Evolutionary conservation across 1,140 invertebrate genomes (phyloP).

Genomic region (Cephus cinctus): DNA sequence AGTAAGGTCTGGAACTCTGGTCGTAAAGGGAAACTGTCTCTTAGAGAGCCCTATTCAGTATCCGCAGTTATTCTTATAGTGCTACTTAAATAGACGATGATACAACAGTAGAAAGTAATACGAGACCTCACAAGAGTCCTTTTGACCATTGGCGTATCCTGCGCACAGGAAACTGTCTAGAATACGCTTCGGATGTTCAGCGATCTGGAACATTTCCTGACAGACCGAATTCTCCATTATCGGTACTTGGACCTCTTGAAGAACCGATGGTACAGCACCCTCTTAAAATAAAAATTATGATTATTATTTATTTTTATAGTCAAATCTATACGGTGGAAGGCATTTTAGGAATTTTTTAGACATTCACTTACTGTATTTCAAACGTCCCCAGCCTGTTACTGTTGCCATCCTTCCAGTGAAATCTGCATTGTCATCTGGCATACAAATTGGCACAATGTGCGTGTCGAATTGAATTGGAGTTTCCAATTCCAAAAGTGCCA

Average conservation of each 20-base stretch:
- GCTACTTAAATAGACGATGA: no score
- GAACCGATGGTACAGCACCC: constrained; percentile 81
- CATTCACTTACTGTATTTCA: constrained; percentile 60
- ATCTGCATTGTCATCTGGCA: constrained; percentile 79
- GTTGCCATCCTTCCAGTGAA: constrained; percentile 82
- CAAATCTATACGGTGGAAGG: background rate
- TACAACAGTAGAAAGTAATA: no score
- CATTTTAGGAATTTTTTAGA: background rate
- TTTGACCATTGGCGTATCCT: constrained; percentile 87
- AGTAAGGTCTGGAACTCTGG: no score
- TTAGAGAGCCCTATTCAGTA: no score
- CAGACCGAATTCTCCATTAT: constrained; percentile 89
- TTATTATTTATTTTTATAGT: constrained; percentile 4
- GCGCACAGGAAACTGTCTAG: constrained; percentile 90
- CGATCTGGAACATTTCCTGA: constrained; percentile 91
- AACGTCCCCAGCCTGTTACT: constrained; percentile 75
- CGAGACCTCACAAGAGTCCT: constrained; percentile 95
- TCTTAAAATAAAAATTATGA: constrained; percentile 53
- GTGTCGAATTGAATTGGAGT: constrained; percentile 79
- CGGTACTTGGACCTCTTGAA: constrained; percentile 91
- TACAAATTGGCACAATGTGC: constrained; percentile 90
- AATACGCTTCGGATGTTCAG: constrained; percentile 84
- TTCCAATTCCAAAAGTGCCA: constrained; percentile 83
- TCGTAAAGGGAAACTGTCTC: no score
- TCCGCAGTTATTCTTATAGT: no score